These are phyloP conservation scores for Epinephelus lanceolatus DNA, from an alignment of 2,113 vertebrate genomes.

Conservation along the genomic window DNA sequence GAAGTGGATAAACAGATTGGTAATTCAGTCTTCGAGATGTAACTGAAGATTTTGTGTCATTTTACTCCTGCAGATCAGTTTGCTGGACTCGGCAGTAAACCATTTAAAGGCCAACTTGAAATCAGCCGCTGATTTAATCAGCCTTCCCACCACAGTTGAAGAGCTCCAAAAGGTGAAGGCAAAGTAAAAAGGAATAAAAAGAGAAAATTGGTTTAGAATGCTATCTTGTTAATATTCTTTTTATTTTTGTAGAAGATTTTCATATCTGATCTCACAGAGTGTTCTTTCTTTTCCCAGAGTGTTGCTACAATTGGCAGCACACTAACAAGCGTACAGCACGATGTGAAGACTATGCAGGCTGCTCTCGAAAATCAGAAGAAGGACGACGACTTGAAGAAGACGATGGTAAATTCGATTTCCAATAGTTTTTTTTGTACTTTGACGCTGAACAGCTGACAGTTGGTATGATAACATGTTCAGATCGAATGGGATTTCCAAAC, in stretches of 20 bases:
- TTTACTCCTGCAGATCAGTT: constrained; percentile 82
- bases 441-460: not conserved
- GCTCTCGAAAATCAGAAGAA: constrained; percentile 90
- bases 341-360: constrained; percentile 91
- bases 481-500: not conserved
- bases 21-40: not conserved
- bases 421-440: not conserved
- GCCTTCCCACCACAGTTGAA: constrained; percentile 93
- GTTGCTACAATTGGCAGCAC: constrained; percentile 96
- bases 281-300: constrained; percentile 85
- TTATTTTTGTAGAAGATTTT: not conserved
- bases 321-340: constrained; percentile 94
- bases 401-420: constrained; percentile 84
- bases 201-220: not conserved
- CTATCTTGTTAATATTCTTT: not conserved
- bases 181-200: not conserved
- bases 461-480: not conserved
- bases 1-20: not conserved
- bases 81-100: constrained; percentile 91
- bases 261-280: not conserved
- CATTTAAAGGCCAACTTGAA: constrained; percentile 94
- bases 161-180: constrained; percentile 93
- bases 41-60: constrained; percentile 26
- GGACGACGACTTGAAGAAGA: constrained; percentile 84
- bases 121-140: constrained; percentile 93